Conservation (phyloP, 2,797 vertebrate species). For the Propithecus perrieri region DNA sequence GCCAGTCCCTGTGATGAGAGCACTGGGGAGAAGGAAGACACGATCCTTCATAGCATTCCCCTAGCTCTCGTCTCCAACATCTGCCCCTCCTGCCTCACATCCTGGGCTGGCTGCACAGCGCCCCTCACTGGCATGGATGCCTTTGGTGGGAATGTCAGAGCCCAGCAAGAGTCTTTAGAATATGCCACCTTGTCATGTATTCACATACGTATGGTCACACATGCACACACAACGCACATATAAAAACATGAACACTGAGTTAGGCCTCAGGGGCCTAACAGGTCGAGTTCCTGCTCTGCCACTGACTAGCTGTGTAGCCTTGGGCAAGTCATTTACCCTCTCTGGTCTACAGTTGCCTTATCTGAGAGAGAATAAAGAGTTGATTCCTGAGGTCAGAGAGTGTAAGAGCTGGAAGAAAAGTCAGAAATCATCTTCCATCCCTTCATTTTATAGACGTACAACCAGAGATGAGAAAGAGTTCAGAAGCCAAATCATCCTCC, state of each 20-base stretch:
- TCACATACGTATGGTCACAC: background rate
- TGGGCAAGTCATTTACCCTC: background rate
- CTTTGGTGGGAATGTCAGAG: background rate
- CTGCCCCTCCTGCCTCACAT: background rate
- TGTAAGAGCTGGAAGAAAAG: background rate
- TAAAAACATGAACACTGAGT: background rate
- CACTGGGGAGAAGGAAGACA: background rate
- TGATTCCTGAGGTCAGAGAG: background rate
- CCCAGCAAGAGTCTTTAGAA: background rate
- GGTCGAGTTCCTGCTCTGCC: background rate
- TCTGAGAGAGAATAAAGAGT: background rate
- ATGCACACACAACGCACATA: background rate
- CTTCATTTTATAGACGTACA: background rate
- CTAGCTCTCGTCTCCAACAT: background rate
- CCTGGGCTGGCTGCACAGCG: background rate
- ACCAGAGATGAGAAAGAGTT: background rate
- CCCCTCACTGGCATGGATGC: background rate
- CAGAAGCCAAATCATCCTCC: background rate
- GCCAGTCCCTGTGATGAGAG: fast-evolving
- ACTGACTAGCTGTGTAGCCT: background rate
- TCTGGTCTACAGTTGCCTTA: background rate
- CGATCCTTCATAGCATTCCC: too few species aligned
- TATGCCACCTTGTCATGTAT: background rate
- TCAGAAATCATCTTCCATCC: background rate
- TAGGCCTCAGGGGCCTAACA: background rate